Conservation (phyloP, 1,140 invertebrate genomes). For the Limonius californicus region DNA sequence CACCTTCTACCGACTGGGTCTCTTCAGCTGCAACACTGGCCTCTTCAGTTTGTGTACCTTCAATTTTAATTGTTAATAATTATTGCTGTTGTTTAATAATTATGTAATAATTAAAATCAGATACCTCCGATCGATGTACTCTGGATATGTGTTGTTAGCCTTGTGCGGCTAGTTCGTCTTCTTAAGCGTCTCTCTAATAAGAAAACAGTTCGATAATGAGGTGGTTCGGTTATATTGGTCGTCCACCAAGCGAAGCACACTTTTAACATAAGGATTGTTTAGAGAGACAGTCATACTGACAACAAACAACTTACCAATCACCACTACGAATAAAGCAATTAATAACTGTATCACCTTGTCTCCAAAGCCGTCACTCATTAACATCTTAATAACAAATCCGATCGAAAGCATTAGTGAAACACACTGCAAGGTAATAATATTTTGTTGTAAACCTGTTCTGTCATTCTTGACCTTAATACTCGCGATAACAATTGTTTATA, state of each 20-base stretch:
- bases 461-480: no score
- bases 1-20: not conserved
- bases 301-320: not conserved
- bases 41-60: not conserved
- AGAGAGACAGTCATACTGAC: no score
- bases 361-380: not conserved
- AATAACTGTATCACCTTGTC: not conserved
- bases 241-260: conserved; percentile 41
- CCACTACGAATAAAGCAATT: not conserved
- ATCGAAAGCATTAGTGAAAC: conserved; percentile 2
- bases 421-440: not conserved
- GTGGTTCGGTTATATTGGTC: conserved; percentile 38
- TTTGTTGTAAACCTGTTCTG: not conserved
- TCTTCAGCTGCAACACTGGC: not conserved
- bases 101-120: conserved; percentile 23
- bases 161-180: conserved; percentile 23
- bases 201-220: conserved; percentile 37
- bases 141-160: conserved; percentile 39
- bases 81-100: not conserved
- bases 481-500: no score
- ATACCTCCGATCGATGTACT: conserved; percentile 42
- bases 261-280: conserved; percentile 11
- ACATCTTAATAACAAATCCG: conserved; percentile 1
- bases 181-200: conserved; percentile 36
- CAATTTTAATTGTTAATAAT: not conserved